phyloP scores from a whole-genome alignment of 2,888 invertebrate species.

The Clusia tigrina region DNA sequence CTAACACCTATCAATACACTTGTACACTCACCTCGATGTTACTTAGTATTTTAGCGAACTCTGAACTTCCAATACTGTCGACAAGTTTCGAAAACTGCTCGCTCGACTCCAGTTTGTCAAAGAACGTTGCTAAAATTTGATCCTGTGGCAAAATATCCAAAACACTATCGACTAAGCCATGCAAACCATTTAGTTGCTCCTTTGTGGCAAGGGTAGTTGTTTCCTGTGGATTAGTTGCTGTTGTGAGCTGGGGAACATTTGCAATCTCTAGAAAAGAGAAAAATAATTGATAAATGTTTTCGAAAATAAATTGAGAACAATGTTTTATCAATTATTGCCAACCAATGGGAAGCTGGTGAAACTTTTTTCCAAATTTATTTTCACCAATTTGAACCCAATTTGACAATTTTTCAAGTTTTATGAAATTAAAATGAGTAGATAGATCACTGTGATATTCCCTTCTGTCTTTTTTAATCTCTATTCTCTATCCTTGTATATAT shows the following conservation, averaged over 20 bases:
- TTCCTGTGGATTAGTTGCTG: constrained; percentile 24
- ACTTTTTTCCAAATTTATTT: no score
- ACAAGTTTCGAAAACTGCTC: constrained; percentile 59
- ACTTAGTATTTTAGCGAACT: constrained; percentile 54
- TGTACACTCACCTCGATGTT: constrained; percentile 57
- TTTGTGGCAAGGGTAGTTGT: constrained; percentile 29
- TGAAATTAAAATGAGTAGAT: no score
- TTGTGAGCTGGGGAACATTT: constrained; percentile 16
- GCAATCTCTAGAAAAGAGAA: neutral
- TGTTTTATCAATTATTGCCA: no score
- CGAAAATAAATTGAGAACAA: neutral
- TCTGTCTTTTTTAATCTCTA: no score
- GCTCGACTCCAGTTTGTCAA: constrained; percentile 61
- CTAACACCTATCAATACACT: no score
- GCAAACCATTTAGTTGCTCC: constrained; percentile 55
- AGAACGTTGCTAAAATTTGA: constrained; percentile 60
- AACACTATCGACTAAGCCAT: constrained; percentile 60
- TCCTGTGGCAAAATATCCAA: constrained; percentile 61
- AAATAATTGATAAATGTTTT: neutral
- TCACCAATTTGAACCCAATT: no score
- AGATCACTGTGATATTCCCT: no score
- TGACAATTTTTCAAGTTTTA: no score
- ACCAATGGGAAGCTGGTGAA: no score
- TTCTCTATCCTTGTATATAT: no score
- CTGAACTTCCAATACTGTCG: constrained; percentile 56